Conservation (phyloP, 2,113 vertebrate species). For the Emberiza fucata region DNA sequence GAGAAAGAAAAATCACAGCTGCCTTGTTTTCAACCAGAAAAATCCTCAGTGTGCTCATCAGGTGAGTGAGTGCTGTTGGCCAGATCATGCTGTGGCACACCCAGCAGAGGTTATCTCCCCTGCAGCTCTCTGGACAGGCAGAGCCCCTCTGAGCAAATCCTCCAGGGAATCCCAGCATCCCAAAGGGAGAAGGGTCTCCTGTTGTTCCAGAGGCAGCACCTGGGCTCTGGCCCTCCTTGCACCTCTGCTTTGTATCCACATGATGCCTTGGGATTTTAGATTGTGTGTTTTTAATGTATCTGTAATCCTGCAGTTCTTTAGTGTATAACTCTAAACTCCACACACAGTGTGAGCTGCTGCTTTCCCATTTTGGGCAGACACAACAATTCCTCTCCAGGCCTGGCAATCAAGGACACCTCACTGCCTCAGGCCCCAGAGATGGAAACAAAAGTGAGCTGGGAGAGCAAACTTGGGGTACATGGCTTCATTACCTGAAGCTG, state of each 20-base stretch:
- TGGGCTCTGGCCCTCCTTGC: background rate
- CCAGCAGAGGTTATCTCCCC: background rate
- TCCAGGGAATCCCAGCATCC: background rate
- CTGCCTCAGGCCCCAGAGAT: background rate
- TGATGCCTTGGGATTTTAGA: background rate
- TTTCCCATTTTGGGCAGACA: background rate
- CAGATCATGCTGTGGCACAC: background rate
- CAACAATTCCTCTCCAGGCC: background rate
- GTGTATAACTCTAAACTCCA: background rate
- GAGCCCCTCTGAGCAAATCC: background rate
- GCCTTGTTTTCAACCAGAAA: background rate
- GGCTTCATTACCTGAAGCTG: background rate
- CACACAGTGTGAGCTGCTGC: background rate
- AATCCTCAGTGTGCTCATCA: background rate
- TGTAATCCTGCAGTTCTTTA: background rate
- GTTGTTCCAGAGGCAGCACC: background rate
- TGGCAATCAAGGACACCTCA: background rate
- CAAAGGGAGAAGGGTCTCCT: fast-evolving
- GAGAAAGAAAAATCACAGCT: background rate
- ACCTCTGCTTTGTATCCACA: fast-evolving
- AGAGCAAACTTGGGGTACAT: background rate
- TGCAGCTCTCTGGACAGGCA: background rate
- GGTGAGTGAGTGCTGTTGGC: background rate
- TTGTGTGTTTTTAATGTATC: fast-evolving
- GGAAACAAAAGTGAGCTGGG: background rate